Percentiles rank a stretch among this genome's conserved stretches.
Conservation (phyloP, 2,797 vertebrate genomes). For the Danio kyathit region DNA sequence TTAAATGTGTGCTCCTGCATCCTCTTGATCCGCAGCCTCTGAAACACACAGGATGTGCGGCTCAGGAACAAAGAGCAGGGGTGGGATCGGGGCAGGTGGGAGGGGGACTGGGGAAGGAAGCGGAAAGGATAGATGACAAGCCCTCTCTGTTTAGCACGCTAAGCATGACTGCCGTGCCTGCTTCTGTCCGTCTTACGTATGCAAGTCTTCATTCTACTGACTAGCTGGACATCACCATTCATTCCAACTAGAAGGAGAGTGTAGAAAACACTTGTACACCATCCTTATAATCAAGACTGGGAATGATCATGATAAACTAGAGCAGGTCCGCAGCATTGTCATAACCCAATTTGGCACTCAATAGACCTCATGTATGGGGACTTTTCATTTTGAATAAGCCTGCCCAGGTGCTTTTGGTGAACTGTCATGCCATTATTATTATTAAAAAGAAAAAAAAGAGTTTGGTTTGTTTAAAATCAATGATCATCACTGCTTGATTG, state of each 20-base stretch:
- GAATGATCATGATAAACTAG: background rate
- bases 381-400: too few relatives aligned
- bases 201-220: slow-evolving; percentile 26
- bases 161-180: slow-evolving; percentile 46
- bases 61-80: slow-evolving; percentile 45
- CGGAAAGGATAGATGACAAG: slow-evolving; percentile 48
- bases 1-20: slow-evolving; percentile 35
- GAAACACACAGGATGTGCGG: slow-evolving; percentile 41
- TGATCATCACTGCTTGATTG: too few relatives aligned
- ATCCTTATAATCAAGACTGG: background rate
- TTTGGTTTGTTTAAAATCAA: too few relatives aligned
- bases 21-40: slow-evolving; percentile 31
- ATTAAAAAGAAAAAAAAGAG: too few relatives aligned
- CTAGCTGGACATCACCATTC: background rate
- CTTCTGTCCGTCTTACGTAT: slow-evolving; percentile 35
- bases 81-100: slow-evolving; percentile 45
- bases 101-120: slow-evolving; percentile 39
- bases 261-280: background rate
- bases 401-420: too few relatives aligned
- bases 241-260: slow-evolving; percentile 1
- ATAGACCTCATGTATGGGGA: too few relatives aligned
- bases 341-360: background rate
- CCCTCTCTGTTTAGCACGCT: slow-evolving; percentile 58
- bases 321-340: background rate
- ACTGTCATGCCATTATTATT: too few relatives aligned